A percentile compares a stretch with the other conserved stretches of the same genome.
phyloP scores from a whole-genome alignment of 2,113 vertebrate species.

The Meles meles region DNA sequence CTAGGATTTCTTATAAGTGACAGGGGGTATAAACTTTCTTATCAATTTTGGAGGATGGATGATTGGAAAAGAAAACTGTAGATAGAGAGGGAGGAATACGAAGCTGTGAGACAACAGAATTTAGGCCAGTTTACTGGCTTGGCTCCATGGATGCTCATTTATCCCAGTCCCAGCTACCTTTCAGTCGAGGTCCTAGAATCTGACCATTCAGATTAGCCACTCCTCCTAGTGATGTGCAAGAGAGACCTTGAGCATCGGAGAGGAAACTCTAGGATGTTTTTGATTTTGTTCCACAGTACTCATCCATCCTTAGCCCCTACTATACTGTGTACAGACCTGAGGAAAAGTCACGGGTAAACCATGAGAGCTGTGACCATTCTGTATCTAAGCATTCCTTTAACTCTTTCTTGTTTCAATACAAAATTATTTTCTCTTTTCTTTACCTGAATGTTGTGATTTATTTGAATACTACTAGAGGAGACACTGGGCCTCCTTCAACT shows the following conservation, averaged over 20 bases:
- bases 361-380: neutral
- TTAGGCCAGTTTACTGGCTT: neutral
- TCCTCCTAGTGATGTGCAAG: neutral
- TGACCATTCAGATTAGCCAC: neutral
- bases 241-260: neutral
- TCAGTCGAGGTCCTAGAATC: neutral
- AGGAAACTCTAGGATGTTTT: neutral
- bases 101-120: neutral
- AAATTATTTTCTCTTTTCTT: neutral
- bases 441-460: neutral
- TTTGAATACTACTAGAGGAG: neutral
- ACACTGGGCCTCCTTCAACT: neutral
- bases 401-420: neutral
- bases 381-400: neutral
- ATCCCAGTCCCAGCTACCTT: neutral
- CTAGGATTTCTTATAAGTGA: neutral
- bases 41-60: neutral
- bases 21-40: neutral
- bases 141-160: neutral
- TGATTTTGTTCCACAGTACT: neutral
- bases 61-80: neutral
- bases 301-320: neutral
- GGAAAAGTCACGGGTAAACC: neutral
- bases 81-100: neutral
- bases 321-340: neutral